Conservation (phyloP, 1,140 invertebrate genomes). For the Zeugodacus cucurbitae region DNA sequence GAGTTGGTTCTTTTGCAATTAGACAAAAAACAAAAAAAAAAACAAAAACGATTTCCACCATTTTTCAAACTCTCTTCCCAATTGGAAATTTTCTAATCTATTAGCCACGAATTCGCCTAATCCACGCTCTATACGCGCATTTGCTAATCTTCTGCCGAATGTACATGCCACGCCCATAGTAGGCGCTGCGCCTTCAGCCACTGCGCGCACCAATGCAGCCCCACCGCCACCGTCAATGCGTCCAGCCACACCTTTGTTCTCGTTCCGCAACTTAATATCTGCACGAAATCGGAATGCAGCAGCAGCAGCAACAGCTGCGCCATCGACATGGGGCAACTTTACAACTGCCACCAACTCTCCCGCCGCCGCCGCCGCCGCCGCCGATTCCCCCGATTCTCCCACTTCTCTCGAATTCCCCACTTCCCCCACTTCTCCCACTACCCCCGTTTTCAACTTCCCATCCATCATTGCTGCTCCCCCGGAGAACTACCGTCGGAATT, state of each 20-base stretch:
- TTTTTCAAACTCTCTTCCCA: background rate
- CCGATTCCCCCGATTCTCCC: too few relatives aligned
- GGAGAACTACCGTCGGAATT: constrained; percentile 19
- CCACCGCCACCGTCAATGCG: background rate
- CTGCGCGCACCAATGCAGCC: background rate
- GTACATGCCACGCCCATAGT: constrained; percentile 10
- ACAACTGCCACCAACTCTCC: too few relatives aligned
- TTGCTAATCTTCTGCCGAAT: background rate
- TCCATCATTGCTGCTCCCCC: background rate
- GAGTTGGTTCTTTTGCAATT: background rate
- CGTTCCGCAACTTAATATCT: background rate
- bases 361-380: background rate
- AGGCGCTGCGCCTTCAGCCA: background rate
- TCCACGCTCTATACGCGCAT: background rate
- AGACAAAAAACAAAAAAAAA: background rate
- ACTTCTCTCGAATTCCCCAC: too few relatives aligned
- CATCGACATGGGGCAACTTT: background rate
- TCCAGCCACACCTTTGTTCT: background rate
- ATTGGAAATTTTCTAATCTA: constrained; percentile 6
- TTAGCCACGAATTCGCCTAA: constrained; percentile 9
- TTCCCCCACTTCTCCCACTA: too few relatives aligned
- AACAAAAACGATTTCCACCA: background rate
- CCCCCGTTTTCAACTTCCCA: too few relatives aligned
- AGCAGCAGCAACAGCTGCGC: background rate
- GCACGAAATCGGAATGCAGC: background rate